Evolutionary conservation across 2,113 vertebrate species (phyloP), one percentile per base, ranked within the genome.

Genomic region (Otus sunia): DNA sequence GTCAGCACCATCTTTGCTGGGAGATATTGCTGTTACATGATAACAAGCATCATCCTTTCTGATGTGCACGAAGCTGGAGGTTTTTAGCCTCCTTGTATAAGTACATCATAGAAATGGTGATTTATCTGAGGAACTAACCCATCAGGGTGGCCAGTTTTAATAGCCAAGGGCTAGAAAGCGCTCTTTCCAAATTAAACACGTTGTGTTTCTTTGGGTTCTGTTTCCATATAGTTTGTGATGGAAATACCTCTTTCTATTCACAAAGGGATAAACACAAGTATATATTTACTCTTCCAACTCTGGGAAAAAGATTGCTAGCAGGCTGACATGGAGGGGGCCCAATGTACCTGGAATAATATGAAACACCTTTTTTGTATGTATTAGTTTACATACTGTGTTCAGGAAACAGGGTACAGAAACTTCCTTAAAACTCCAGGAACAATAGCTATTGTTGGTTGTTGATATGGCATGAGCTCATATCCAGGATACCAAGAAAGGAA

Each of bases 381-480:
- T 96, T 97, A 96, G 95, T 96, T 98, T 90, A 96, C 78, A 95
- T 98, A 97, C 97, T 93, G 95, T 95, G 92, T 83, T 94, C 96
- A 98, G 98, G 98, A 99, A 98, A 98, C 97, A 93, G 94, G 90
- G 94, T 55, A 95, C 96, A 98, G 98, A 97, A 96, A 98, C 97
- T 98, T 98, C 98, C 98, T 96, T 96, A 86, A 92, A 96, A 96
- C 91, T 86, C 60, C 91, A 93, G 92, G 91, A 98, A 99, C 98
- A 99, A 99, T 98, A 94, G 95, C 94, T 95, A 98, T 99, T 99
- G 98, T 99, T 95, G 63, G 88, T 45, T 91, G 82, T 93, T 95
- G 96, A 98, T 98, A 98, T 4, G 97, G 88, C 71, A 94, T 98
- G 98, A 98, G 98, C 98, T 99, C 98, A 98, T 97, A 98, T 98